Evolutionary conservation across 2,113 vertebrate species (phyloP), one percentile per base, ranked within the genome.

Genomic region (Catagonus wagneri): DNA sequence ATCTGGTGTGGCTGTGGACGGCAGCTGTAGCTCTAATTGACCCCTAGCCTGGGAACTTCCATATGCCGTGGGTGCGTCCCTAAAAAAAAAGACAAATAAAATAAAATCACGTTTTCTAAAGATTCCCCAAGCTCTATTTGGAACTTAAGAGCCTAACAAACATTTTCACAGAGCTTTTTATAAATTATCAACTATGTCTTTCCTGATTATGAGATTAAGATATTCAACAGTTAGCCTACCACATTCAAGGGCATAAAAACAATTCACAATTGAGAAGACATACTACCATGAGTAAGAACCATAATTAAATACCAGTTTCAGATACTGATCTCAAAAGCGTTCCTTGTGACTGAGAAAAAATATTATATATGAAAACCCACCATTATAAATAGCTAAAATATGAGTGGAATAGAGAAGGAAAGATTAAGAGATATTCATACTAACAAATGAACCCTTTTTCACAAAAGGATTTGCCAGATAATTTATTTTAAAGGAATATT

Each of bases 231-330:
- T 65, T 84, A 83, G 60, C n/a, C 50, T 83, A 58, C 78, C 68
- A 89, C 54, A 89, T 86, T 85, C 50, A 66, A 95, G 72, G 29
- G 65, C 93, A 93, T 89, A 90, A 96, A 95, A 94, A 92, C 56
- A 74, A 93, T 25, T 87, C 79, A 97, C 80, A 92, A 68, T 83
- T 92, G 39, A 83, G 95, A 94, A 93, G 74, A 83, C 19, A 96
- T 94, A 83, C 50, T 83, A 63, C 39, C 60, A 27, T 90, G 39
- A 89, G 44, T 72, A 96, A 83, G 76, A 97, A 96, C 60, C 66
- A 83, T 66, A 94, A 93, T 90, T 87, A 94, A 96, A 89, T 84
- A 85, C 22, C n/a, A 93, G 66, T 91, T 65, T 54, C 23, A 66
- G 75, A 27, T 39, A 90, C 29, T n/a, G 85, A 80, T 75, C 32